Base-by-base conservation (phyloP, 2,888 invertebrate genomes). In the Carpatolechia fugitivella region DNA sequence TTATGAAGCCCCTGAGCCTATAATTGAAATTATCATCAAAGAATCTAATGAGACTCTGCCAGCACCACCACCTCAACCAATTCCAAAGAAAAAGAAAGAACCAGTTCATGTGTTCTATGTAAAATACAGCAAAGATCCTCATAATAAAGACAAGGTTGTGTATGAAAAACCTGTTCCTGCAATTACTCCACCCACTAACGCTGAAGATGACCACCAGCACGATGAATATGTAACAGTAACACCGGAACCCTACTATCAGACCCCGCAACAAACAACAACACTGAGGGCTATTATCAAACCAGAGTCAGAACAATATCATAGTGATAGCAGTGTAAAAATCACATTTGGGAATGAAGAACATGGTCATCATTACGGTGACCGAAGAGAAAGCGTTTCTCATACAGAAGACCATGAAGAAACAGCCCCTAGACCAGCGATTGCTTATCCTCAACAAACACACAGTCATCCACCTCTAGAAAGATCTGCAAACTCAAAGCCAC, bases 31-130 rank as follows among this genome's bases (percentile, higher is more conserved):
- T 63, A 97, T 97, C 59, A 97, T 97, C 52, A 96, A 96, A 72
- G 97, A 97, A 78, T 96, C 96, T 0, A 97, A 97, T 73, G 95
- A 96, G 69, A 92, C 95, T 0, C 75, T 96, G 1, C 94, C 96
- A 1, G 92, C 94, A 1, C 91, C 92, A 3, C 92, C 92, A 1
- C 86, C 91, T 7, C 91, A 91, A 1, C 89, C 91, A 13, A 80
- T 91, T 11, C 80, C 67, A 11, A 89, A 89, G 66, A 90, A 87
- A 68, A 91, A 91, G 61, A 96, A 96, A 72, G 96, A 97, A 74
- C 96, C 96, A 29, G 96, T 97, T 36, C 97, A 97, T 70, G 97
- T 97, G 0, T 97, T 96, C 76, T 97, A 97, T 73, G 97, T 97
- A 0, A 97, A 97, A 80, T 97, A 97, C 74, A 96, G 96, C 74